Base-by-base conservation (phyloP, 1,140 invertebrate genomes). In the Lepidotrigona ventralis region DNA sequence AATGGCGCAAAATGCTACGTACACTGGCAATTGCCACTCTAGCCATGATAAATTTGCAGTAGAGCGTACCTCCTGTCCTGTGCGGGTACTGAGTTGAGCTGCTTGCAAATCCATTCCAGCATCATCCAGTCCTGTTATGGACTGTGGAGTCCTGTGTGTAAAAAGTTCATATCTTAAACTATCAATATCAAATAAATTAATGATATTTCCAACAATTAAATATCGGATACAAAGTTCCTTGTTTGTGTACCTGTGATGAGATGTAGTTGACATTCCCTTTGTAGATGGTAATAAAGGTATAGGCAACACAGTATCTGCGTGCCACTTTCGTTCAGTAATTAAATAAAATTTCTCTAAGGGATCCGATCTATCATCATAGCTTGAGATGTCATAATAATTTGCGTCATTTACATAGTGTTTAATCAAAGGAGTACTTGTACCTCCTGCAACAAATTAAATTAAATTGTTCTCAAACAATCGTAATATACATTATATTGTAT, bases 91-190 rank as follows among this genome's bases (percentile, higher is more conserved):
- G 81, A 93, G 90, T 86, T 93, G 92, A 85, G 92, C 89, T 89
- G 90, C 88, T 91, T 90, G 93, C 85, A 94, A 90, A 93, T 94
- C 94, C 94, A 94, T 94, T 91, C 92, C 93, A 94, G 93, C 93
- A 94, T 94, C 92, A 89, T 94, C 93, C 93, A 93, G 94, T 94
- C 93, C 94, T 82, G 87, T 91, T 86, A 92, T 91, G 93, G 94
- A 94, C 94, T 93, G 93, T 86, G 91, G 92, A 88, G 93, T 91
- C 90, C 94, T 93, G 53, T 21, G 63, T 76, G 63, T 14, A 76
- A 81, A 46, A 72, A 85, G 63, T 74, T 60, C 17, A 71, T 54
- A 60, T 76, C 8, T 33, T 73, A 76, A 33, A 56, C 29, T 53
- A n/a, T n/a, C n/a, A 58, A n/a, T 72, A 72, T 26, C 56, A 69